These are phyloP conservation scores for Eolophus roseicapilla DNA, from an alignment of 2,113 vertebrate genomes.

Conservation along the genomic window DNA sequence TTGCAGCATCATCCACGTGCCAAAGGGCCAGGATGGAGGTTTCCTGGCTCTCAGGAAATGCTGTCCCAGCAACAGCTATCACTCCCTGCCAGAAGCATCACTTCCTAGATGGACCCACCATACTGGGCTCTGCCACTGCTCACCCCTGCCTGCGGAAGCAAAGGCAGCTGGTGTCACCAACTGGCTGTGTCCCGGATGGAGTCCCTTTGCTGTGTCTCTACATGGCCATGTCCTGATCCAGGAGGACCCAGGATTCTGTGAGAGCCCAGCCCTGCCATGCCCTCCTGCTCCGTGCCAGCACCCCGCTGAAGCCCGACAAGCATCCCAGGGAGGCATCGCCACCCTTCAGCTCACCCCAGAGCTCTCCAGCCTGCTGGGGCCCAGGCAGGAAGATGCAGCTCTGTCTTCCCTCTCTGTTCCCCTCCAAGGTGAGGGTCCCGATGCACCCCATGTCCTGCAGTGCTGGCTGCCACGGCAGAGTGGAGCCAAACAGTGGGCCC, in stretches of 20 bases:
- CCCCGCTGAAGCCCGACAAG: not conserved
- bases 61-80: not conserved
- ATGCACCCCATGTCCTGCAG: accelerated
- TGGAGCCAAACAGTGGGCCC: not conserved
- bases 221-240: not conserved
- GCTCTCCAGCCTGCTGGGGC: not conserved
- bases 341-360: not conserved
- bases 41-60: not conserved
- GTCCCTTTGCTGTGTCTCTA: not conserved
- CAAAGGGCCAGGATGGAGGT: not conserved
- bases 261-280: not conserved
- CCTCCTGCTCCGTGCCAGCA: not conserved
- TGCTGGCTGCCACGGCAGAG: not conserved
- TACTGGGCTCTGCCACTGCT: not conserved
- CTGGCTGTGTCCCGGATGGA: not conserved
- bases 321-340: not conserved
- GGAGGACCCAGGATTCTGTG: not conserved
- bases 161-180: not conserved
- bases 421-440: not conserved
- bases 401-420: not conserved
- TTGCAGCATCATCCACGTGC: not conserved
- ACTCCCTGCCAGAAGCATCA: not conserved
- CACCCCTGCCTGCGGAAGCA: not conserved
- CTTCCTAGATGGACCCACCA: not conserved
- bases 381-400: not conserved